Evolutionary conservation across 2,888 invertebrate species (phyloP), one percentile per base, ranked within the genome.

Genomic region (Catocala sponsa): DNA sequence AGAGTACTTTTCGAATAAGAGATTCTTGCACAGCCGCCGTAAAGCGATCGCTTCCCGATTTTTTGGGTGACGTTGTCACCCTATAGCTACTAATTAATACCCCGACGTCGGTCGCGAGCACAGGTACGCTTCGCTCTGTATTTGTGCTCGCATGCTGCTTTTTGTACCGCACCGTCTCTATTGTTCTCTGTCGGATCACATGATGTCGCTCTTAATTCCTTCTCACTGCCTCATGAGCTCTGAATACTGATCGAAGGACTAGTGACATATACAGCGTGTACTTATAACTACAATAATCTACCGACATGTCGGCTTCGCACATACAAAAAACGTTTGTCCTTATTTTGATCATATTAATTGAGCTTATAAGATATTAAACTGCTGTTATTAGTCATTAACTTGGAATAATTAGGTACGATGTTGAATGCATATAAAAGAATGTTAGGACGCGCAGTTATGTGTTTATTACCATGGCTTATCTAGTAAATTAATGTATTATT

Each of bases 161-260:
- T 93, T 93, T 93, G 87, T 85, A 81, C 47, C 69, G 70, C 79
- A 83, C 80, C 81, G 85, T 86, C 86, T 88, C 92, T 92, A 93
- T 93, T 93, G 93, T 93, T 91, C 91, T 91, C 90, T 75, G 84
- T 82, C 85, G 85, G 83, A 91, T 91, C 91, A 90, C 89, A 89
- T 89, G 88, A 92, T 91, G 90, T 89, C 88, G 88, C 85, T 88
- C 87, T 91, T 91, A 92, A 92, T 93, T 91, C 92, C 82, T 90
- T 92, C 91, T 92, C 91, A 89, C 92, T 87, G 90, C 83, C 84
- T 80, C 86, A 91, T 91, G 90, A 84, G 87, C 79, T 80, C 85
- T 78, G 93, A 90, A 93, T 93, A 92, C 92, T 88, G 90, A 93
- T 92, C 78, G 61, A 79, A 79, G 72, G 71, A 63, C 71, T 74